phyloP scores from a whole-genome alignment of 2,888 invertebrate genomes.

The Tetramorium bicarinatum region DNA sequence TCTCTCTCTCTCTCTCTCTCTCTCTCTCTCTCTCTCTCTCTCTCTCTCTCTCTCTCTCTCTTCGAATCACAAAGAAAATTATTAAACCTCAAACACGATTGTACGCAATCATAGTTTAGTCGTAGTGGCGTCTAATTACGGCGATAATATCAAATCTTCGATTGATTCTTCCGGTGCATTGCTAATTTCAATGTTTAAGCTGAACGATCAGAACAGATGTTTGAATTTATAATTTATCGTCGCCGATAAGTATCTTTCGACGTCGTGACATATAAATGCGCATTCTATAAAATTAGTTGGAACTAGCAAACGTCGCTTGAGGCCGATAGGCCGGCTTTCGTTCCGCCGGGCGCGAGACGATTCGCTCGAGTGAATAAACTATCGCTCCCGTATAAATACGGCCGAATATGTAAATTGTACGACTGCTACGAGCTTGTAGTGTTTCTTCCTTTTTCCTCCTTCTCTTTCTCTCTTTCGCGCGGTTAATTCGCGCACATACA shows the following conservation, averaged over 20 bases:
- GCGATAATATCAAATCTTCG: conserved; percentile 14
- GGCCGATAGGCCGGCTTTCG: conserved; percentile 32
- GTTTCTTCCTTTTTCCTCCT: conserved; percentile 48
- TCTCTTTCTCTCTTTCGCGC: conserved; percentile 20
- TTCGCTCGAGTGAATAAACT: conserved; percentile 60
- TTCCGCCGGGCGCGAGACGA: conserved; percentile 60
- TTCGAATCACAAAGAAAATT: neutral
- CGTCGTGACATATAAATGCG: conserved; percentile 15
- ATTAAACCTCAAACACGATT: neutral
- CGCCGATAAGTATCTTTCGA: conserved; percentile 20
- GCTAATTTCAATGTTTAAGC: conserved; percentile 14
- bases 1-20: neutral
- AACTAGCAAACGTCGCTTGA: conserved; percentile 38
- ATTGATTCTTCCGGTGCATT: conserved; percentile 19
- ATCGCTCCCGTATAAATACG: conserved; percentile 63
- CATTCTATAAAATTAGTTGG: conserved; percentile 62
- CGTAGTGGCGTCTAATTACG: neutral
- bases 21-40: neutral
- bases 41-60: too few relatives aligned
- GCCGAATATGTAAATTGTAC: conserved; percentile 51
- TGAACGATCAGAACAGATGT: conserved; percentile 10
- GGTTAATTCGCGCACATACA: conserved; percentile 31
- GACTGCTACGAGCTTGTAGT: conserved; percentile 46
- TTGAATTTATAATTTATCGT: conserved; percentile 27
- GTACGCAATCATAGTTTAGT: neutral